A percentile compares a stretch with the other conserved stretches of the same genome.
These are phyloP conservation scores for Potamilus streckersoni DNA, from an alignment of 1,140 invertebrate genomes.

Conservation along the genomic window DNA sequence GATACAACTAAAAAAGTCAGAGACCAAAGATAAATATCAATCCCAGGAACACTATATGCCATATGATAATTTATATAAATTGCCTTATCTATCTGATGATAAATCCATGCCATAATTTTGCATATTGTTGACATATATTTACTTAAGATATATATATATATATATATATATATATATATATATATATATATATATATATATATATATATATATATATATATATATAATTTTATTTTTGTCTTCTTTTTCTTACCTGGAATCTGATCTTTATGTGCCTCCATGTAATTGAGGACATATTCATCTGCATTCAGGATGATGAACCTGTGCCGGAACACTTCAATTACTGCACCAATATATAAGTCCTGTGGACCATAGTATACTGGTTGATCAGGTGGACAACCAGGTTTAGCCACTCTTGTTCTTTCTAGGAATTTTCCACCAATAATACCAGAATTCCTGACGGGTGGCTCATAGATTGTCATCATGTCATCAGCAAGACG, in stretches of 20 bases:
- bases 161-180: too few relatives aligned
- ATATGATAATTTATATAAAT: too few relatives aligned
- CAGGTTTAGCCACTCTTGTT: constrained; percentile 66
- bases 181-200: too few relatives aligned
- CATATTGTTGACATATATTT: too few relatives aligned
- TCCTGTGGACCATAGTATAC: constrained; percentile 67
- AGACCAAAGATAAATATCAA: too few relatives aligned
- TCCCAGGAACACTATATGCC: too few relatives aligned
- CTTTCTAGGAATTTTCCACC: constrained; percentile 68
- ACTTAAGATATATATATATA: too few relatives aligned
- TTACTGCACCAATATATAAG: constrained; percentile 66
- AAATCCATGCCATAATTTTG: too few relatives aligned
- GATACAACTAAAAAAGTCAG: too few relatives aligned
- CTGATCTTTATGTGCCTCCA: constrained; percentile 63
- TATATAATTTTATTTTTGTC: too few relatives aligned
- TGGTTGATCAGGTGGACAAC: constrained; percentile 58
- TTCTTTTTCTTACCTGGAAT: constrained; percentile 52
- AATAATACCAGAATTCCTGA: constrained; percentile 67
- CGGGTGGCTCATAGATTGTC: constrained; percentile 67
- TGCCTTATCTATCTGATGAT: too few relatives aligned
- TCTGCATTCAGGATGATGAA: constrained; percentile 68
- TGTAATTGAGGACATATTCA: constrained; percentile 66
- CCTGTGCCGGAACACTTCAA: constrained; percentile 65
- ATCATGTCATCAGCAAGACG: constrained; percentile 67
- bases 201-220: too few relatives aligned